Evolutionary conservation across 2,888 invertebrate genomes (phyloP).

Genomic region (Chymomyza fuscimana): DNA sequence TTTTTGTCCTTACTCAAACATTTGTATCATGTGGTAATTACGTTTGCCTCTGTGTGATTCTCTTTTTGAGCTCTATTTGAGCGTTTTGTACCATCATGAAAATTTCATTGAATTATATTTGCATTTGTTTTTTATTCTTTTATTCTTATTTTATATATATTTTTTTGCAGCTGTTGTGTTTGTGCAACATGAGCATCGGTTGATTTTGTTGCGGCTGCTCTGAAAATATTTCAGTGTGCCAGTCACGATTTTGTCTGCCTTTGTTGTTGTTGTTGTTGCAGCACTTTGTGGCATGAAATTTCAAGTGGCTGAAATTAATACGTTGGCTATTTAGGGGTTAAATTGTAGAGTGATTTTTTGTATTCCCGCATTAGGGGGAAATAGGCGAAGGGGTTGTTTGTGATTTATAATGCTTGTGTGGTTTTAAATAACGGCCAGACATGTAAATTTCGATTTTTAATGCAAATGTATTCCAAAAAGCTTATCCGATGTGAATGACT

Average conservation of each 20-base stretch:
- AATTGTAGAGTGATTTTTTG: conserved; percentile 37
- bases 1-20: not conserved
- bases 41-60: conserved; percentile 1
- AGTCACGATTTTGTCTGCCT: conserved; percentile 10
- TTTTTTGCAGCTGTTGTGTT: not conserved
- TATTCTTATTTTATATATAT: not conserved
- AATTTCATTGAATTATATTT: conserved; percentile 23
- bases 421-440: conserved; percentile 24
- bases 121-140: not conserved
- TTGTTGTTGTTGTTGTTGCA: not conserved
- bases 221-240: conserved; percentile 9
- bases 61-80: not conserved
- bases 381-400: conserved; percentile 33
- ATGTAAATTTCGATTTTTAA: conserved; percentile 13
- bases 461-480: not conserved
- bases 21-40: conserved; percentile 22
- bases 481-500: conserved; percentile 3
- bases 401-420: conserved; percentile 41
- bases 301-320: conserved; percentile 42
- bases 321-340: conserved; percentile 44
- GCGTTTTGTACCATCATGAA: conserved; percentile 11
- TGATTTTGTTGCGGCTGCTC: conserved; percentile 6
- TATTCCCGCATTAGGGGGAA: not conserved
- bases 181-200: not conserved
- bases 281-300: conserved; percentile 32